phyloP scores from a whole-genome alignment of 1,140 invertebrate species.

The Drosophila willistoni region DNA sequence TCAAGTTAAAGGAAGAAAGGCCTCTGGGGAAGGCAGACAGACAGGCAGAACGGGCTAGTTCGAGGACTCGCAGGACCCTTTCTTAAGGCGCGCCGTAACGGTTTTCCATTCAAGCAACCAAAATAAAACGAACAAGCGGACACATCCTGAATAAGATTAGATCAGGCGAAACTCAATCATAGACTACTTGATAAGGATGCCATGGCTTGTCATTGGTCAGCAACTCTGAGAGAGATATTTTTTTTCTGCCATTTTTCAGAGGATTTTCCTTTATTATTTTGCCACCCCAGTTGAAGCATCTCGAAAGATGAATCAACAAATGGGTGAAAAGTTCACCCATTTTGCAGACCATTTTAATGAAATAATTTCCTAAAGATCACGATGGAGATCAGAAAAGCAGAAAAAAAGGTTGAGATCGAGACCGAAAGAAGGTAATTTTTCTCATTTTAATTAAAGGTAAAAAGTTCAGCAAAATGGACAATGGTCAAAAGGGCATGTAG shows the following conservation, averaged over 20 bases:
- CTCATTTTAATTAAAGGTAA: conserved; percentile 53
- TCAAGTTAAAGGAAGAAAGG: conserved; percentile 33
- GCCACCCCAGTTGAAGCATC: conserved; percentile 37
- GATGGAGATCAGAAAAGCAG: conserved; percentile 28
- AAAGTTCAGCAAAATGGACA: conserved; percentile 71
- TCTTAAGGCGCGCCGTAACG: not conserved
- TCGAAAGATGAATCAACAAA: not conserved
- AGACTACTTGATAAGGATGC: not conserved
- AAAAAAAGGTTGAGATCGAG: conserved; percentile 20
- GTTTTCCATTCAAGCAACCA: not conserved
- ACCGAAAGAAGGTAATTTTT: conserved; percentile 46
- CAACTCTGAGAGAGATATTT: not conserved
- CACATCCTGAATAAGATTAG: not conserved
- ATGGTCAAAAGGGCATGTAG: conserved; percentile 29
- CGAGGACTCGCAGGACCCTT: not conserved
- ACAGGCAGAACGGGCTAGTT: not conserved
- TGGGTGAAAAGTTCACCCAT: conserved; percentile 56
- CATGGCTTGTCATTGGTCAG: not conserved
- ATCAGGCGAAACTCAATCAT: too few species aligned
- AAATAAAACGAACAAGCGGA: not conserved
- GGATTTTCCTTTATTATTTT: conserved; percentile 50
- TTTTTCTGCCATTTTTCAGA: not conserved
- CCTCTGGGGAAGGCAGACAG: conserved; percentile 24
- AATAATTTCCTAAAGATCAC: conserved; percentile 46
- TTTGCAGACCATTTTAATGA: conserved; percentile 67